These are phyloP conservation scores for Halcyon smyrnensis DNA, from an alignment of 2,797 vertebrate species.

Conservation along the genomic window DNA sequence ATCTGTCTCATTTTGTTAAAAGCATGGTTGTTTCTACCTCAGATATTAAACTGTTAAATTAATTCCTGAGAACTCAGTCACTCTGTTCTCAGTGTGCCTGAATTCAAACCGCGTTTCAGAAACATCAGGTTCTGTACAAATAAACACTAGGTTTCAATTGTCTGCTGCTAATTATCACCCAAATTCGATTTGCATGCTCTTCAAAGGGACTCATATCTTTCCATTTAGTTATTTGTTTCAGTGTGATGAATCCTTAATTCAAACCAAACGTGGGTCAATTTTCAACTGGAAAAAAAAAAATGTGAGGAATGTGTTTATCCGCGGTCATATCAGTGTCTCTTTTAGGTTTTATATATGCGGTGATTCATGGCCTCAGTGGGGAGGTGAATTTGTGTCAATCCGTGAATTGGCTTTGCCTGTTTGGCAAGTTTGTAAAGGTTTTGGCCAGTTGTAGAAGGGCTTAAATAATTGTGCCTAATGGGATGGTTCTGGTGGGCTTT, in stretches of 20 bases:
- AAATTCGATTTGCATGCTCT: conserved; percentile 75
- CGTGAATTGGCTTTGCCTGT: conserved; percentile 7
- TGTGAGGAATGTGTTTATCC: conserved; percentile 63
- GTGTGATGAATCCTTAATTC: conserved; percentile 75
- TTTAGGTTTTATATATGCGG: conserved; percentile 1
- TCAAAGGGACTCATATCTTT: conserved; percentile 77
- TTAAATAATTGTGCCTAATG: conserved; percentile 8
- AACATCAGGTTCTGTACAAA: conserved; percentile 49
- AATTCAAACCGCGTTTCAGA: neutral
- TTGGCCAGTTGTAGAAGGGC: neutral
- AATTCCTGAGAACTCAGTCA: neutral
- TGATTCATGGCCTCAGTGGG: conserved; percentile 20
- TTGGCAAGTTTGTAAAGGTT: neutral
- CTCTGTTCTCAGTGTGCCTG: neutral
- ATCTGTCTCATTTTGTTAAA: neutral
- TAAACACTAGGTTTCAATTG: conserved; percentile 70
- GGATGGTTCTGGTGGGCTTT: neutral
- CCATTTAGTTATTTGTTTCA: conserved; percentile 73
- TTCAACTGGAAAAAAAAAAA: conserved; percentile 36
- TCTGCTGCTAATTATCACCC: conserved; percentile 80
- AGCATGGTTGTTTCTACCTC: conserved; percentile 20
- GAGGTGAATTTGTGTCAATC: conserved; percentile 54
- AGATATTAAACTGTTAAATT: conserved; percentile 41
- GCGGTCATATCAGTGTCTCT: neutral
- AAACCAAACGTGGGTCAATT: conserved; percentile 74